Evolutionary conservation across 2,888 invertebrate species (phyloP), one percentile per base, ranked within the genome.

Genomic region (Xylota sylvarum): DNA sequence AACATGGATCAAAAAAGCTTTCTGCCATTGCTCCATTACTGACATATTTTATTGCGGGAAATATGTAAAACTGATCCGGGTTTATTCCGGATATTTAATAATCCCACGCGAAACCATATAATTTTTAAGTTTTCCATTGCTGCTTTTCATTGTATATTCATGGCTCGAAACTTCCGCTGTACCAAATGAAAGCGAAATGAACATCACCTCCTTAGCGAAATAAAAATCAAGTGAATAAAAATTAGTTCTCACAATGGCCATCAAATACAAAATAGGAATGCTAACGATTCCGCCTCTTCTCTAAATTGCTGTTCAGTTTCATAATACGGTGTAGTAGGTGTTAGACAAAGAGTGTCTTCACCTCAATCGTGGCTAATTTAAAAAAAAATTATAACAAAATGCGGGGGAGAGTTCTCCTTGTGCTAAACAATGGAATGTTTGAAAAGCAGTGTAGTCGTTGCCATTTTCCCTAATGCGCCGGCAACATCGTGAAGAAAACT

Each of bases 251-350:
- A 76, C 56, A 76, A 64, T 43, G 43, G 52, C 32, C 64, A 43
- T 55, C 74, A 50, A 78, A 77, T 43, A 52, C 60, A 74, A 74
- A 74, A 52, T 74, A 43, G 30, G 32, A 60, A 32, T 2, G 30
- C 40, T 69, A 37, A 48, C 58, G 30, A 67, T 65, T 46, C 58
- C 55, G 50, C 46, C 23, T 43, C 32, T 17, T 27, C 32, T n/a
- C 23, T 27, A 60, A 69, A 69, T 52, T 69, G 60, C 19, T 50
- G 35, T 19, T 60, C 48, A 12, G 23, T 69, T 52, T 69, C 69
- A 69, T 62, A 23, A 73, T 12, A 73, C 27, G 72, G 35, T 19
- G 23, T 10, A 37, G 40, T 37, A 52, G 12, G 60, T 50, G 35
- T 37, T 9, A 12, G 50, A 58, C n/a, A 19, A 12, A 17, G 17